These are phyloP conservation scores for Pitangus sulphuratus DNA, from an alignment of 2,797 vertebrate genomes.

Conservation along the genomic window DNA sequence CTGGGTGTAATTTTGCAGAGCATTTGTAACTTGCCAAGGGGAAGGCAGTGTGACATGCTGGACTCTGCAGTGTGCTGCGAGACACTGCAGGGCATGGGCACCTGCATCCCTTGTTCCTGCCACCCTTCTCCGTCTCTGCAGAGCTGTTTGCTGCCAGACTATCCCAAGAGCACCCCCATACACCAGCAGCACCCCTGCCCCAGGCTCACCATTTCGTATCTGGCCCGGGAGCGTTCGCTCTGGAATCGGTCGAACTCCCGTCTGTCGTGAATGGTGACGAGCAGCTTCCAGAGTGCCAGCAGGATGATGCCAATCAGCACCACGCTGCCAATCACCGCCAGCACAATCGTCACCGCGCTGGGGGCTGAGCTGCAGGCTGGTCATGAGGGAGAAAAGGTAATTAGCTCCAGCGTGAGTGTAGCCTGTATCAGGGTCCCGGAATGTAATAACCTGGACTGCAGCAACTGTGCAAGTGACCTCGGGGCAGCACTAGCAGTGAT, in stretches of 20 bases:
- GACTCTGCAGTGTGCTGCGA: background rate
- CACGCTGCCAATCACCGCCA: slow-evolving; percentile 84
- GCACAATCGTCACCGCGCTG: slow-evolving; percentile 84
- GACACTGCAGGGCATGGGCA: background rate
- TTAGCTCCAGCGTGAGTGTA: background rate
- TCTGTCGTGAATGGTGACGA: slow-evolving; percentile 93
- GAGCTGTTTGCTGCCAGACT: background rate
- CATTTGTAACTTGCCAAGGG: background rate
- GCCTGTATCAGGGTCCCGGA: accelerated
- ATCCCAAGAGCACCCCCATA: accelerated
- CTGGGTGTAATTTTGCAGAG: background rate
- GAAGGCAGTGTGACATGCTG: accelerated
- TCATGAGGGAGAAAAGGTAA: background rate
- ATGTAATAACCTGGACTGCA: background rate
- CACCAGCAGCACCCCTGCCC: background rate
- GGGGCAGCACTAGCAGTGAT: background rate
- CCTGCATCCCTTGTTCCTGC: accelerated
- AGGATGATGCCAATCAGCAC: slow-evolving; percentile 82
- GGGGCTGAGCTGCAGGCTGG: slow-evolving; percentile 88
- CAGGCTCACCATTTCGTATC: slow-evolving; percentile 92
- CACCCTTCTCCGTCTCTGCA: background rate
- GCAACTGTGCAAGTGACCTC: background rate
- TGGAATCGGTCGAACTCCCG: slow-evolving; percentile 93
- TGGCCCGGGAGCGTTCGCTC: slow-evolving; percentile 89
- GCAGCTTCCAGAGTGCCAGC: slow-evolving; percentile 91